phyloP scores from a whole-genome alignment of 1,140 invertebrate genomes.

The Cotesia chilonis region DNA sequence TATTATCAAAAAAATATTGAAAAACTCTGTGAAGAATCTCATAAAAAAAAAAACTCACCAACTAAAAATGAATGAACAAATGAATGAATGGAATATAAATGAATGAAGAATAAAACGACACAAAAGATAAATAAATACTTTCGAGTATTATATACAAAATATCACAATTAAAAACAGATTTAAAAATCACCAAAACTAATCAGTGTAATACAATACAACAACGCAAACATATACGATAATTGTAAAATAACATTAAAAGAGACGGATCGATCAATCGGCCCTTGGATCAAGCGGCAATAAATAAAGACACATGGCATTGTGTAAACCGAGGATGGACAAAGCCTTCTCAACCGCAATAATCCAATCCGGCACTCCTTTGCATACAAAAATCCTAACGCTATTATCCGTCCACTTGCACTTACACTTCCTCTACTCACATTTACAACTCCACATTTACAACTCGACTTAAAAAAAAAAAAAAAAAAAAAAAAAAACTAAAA shows the following conservation, averaged over 20 bases:
- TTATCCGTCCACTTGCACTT: constrained; percentile 10
- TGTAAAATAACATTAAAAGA: too few species aligned
- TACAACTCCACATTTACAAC: neutral
- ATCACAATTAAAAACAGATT: too few species aligned
- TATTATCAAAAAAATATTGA: too few species aligned
- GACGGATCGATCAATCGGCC: neutral
- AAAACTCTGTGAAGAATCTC: too few species aligned
- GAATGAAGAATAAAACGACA: neutral
- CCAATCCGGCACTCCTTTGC: constrained; percentile 47
- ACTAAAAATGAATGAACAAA: neutral
- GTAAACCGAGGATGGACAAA: constrained; percentile 45
- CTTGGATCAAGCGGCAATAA: constrained; percentile 16
- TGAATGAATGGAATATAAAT: neutral
- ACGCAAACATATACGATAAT: too few species aligned
- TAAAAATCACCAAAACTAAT: too few species aligned
- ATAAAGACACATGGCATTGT: constrained; percentile 42
- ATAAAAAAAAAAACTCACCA: too few species aligned
- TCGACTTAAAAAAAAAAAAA: too few species aligned
- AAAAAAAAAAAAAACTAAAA: too few species aligned
- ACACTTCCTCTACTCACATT: neutral
- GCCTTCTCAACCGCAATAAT: constrained; percentile 50
- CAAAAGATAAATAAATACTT: neutral
- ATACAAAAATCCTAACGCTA: constrained; percentile 40
- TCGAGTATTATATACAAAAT: too few species aligned
- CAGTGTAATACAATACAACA: too few species aligned